These are phyloP conservation scores for Mesocentrotus franciscanus DNA, from an alignment of 53 echinoderm and acorn worm species.

Conservation along the genomic window DNA sequence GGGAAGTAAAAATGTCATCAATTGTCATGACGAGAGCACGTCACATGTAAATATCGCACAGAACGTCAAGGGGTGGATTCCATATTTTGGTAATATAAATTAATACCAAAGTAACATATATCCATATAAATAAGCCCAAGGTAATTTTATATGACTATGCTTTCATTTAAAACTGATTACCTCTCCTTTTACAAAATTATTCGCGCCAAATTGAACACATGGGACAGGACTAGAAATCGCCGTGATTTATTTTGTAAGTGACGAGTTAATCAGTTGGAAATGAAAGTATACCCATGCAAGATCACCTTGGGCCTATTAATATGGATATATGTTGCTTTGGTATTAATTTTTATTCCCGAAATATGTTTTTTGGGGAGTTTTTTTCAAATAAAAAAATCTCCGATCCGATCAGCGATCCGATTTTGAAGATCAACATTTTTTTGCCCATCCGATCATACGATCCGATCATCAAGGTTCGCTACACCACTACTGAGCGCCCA, in stretches of 20 bases:
- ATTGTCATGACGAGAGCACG: no score
- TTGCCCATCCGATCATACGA: slow-evolving; percentile 32
- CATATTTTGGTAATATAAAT: slow-evolving; percentile 43
- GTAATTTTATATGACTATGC: slow-evolving; percentile 27
- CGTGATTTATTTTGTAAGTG: no score
- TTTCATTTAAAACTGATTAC: slow-evolving; percentile 43
- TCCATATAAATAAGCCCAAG: slow-evolving; percentile 49
- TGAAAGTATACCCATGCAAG: slow-evolving; percentile 43
- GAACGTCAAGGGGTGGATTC: no score
- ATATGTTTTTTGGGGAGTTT: slow-evolving; percentile 33
- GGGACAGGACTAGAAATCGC: no score
- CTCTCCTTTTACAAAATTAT: no score
- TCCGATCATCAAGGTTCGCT: not conserved
- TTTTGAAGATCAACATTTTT: slow-evolving; percentile 23
- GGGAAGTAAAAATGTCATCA: no score
- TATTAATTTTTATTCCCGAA: slow-evolving; percentile 42
- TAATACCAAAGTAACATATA: slow-evolving; percentile 49
- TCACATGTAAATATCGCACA: no score
- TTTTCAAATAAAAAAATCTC: slow-evolving; percentile 40
- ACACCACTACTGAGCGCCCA: not conserved
- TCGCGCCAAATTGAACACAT: no score
- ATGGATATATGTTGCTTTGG: slow-evolving; percentile 43
- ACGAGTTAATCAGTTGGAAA: not conserved
- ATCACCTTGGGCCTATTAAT: slow-evolving; percentile 43
- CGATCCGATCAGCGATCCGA: slow-evolving; percentile 18